Conservation (phyloP, 2,113 vertebrate genomes). For the Edolisoma coerulescens region DNA sequence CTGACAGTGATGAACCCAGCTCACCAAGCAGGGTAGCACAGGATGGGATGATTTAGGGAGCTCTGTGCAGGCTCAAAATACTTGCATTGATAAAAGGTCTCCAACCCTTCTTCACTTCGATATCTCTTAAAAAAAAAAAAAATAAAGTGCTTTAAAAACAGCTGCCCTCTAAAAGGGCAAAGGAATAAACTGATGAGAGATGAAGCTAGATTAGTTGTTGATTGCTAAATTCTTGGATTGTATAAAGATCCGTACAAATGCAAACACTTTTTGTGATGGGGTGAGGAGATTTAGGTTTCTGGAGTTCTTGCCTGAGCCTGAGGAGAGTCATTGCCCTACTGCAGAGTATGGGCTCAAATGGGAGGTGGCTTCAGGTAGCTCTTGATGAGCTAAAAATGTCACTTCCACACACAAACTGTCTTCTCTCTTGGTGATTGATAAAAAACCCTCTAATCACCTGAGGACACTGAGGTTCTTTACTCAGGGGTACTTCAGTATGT, state of each 20-base stretch:
- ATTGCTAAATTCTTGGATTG: neutral
- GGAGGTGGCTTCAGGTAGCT: neutral
- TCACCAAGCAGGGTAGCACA: neutral
- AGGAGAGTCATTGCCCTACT: neutral
- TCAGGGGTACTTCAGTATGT: neutral
- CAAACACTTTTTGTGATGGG: neutral
- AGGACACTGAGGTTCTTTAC: neutral
- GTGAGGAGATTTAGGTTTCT: neutral
- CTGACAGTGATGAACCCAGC: neutral
- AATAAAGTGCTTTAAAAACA: neutral
- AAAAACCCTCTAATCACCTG: neutral
- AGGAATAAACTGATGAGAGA: neutral
- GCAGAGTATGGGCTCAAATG: neutral
- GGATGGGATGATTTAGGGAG: neutral
- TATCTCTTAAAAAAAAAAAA: neutral
- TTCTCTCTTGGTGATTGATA: neutral
- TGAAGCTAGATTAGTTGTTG: neutral
- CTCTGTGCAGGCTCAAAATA: neutral
- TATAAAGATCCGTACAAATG: neutral
- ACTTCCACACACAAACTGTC: neutral
- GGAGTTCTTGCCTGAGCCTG: neutral
- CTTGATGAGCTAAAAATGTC: neutral
- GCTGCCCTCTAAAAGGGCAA: neutral
- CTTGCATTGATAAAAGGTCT: neutral
- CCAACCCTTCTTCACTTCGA: neutral